These are phyloP conservation scores for Cynaeus angustus DNA, from an alignment of 2,888 invertebrate species.

Conservation along the genomic window DNA sequence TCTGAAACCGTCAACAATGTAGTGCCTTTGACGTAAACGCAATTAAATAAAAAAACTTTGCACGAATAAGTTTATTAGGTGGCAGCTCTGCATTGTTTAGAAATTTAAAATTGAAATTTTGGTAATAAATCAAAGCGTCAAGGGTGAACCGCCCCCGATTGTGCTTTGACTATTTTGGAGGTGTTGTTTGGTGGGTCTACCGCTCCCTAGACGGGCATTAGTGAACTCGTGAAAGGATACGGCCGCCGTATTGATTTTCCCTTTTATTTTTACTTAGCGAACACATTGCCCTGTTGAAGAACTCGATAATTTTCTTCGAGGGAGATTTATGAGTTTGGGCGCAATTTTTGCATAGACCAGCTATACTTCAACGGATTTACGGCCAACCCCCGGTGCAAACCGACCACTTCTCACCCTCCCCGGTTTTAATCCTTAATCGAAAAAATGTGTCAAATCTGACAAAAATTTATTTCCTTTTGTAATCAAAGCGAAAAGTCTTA, in stretches of 20 bases:
- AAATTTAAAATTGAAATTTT: conserved; percentile 65
- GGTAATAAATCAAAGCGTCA: conserved; percentile 65
- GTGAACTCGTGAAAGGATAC: conserved; percentile 47
- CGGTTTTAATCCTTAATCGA: conserved; percentile 27
- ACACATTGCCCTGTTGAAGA: conserved; percentile 49
- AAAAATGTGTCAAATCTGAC: conserved; percentile 8
- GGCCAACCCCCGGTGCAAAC: conserved; percentile 10
- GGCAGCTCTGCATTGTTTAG: conserved; percentile 42
- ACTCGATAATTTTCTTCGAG: conserved; percentile 49
- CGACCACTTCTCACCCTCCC: conserved; percentile 5
- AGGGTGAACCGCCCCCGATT: conserved; percentile 58
- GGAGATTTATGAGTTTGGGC: conserved; percentile 46
- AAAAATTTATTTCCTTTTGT: conserved; percentile 16
- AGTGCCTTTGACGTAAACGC: conserved; percentile 32
- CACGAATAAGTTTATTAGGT: conserved; percentile 44
- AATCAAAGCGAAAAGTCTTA: conserved; percentile 19
- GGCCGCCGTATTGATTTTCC: conserved; percentile 51
- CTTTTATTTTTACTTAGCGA: conserved; percentile 52
- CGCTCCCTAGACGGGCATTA: conserved; percentile 54
- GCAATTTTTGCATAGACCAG: conserved; percentile 46
- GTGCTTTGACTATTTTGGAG: conserved; percentile 60
- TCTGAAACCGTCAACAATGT: conserved; percentile 42
- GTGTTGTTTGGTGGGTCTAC: conserved; percentile 52
- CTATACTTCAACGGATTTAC: conserved; percentile 26
- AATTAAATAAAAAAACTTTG: conserved; percentile 42